Conservation (phyloP, 2,113 vertebrate species). For the Mus musculus region GRCm39 chr12:45508001-45508500, state of each 20-base stretch:
- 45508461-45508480: slow-evolving; percentile 70
- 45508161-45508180: background rate
- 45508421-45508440: background rate
- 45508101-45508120: background rate
- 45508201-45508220: background rate
- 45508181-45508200: background rate
- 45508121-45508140: background rate
- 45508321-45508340: background rate
- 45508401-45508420: background rate
- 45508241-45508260: background rate
- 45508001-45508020: background rate
- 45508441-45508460: slow-evolving; percentile 53
- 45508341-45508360: background rate
- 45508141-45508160: background rate
- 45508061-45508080: background rate
- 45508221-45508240: background rate
- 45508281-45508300: background rate
- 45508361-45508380: slow-evolving; percentile 46
- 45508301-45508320: background rate
- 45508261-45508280: background rate
- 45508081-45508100: background rate
- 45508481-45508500: slow-evolving; percentile 46
- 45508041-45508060: background rate
- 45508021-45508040: background rate
- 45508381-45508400: slow-evolving; percentile 50